These are phyloP conservation scores for Pseudachorutes palmiensis DNA, from an alignment of 1,140 invertebrate species.

Conservation along the genomic window DNA sequence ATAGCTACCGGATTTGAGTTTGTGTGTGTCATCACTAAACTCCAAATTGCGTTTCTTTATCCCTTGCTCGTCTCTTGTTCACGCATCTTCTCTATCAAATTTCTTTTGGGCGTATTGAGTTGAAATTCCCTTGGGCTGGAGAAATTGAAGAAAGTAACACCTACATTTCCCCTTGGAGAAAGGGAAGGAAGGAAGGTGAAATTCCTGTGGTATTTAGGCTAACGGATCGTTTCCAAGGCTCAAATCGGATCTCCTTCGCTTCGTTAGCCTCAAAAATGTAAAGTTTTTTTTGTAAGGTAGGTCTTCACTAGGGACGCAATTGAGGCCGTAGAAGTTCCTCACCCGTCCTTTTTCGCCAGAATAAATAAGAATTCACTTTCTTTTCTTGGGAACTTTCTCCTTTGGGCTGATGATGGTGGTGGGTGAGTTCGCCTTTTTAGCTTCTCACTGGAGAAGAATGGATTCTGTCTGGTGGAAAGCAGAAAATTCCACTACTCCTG, in stretches of 20 bases:
- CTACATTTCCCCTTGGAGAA: neutral
- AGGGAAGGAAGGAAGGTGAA: too few species aligned
- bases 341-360: neutral
- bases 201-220: too few species aligned
- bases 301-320: neutral
- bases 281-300: neutral
- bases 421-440: neutral
- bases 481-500: neutral
- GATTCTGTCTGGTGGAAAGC: neutral
- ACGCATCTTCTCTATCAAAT: too few species aligned
- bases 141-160: neutral
- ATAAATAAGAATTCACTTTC: constrained; percentile 11
- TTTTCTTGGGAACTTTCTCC: neutral
- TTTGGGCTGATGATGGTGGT: neutral
- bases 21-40: too few species aligned
- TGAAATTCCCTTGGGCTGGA: too few species aligned
- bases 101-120: too few species aligned
- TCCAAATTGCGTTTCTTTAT: too few species aligned
- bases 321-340: neutral
- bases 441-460: neutral
- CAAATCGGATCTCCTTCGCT: constrained; percentile 2
- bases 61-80: too few species aligned
- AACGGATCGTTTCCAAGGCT: neutral
- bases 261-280: neutral
- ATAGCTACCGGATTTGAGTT: too few species aligned